A percentile compares a stretch with the other conserved stretches of the same genome.
Conservation (phyloP, 2,113 vertebrate species). For the Halichoeres trimaculatus region DNA sequence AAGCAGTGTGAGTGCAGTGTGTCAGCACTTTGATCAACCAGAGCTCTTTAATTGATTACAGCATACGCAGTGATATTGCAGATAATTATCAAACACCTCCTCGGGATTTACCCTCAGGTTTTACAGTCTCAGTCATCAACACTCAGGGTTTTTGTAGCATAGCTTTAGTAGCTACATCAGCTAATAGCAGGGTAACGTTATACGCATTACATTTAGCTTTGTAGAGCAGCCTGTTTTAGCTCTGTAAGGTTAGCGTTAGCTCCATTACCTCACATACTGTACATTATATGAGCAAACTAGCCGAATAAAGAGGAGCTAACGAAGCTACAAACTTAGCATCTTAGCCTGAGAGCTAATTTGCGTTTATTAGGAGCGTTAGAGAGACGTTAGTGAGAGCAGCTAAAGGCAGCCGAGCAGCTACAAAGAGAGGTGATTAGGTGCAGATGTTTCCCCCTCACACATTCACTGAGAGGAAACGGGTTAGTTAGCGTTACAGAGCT, state of each 20-base stretch:
- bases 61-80: constrained; percentile 23
- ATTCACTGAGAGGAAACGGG: constrained; percentile 34
- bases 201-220: constrained; percentile 70
- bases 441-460: constrained; percentile 73
- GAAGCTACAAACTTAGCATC: constrained; percentile 56
- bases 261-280: constrained; percentile 32
- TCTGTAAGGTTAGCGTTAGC: constrained; percentile 53
- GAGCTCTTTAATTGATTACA: constrained; percentile 35
- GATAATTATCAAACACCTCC: constrained; percentile 11
- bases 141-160: constrained; percentile 14
- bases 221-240: constrained; percentile 48
- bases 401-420: constrained; percentile 45
- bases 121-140: constrained; percentile 15
- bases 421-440: constrained; percentile 74
- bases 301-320: constrained; percentile 50
- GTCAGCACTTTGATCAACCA: neutral
- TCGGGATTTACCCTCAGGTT: constrained; percentile 5
- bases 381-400: neutral
- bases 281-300: constrained; percentile 54
- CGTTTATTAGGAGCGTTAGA: constrained; percentile 13
- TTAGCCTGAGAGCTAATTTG: constrained; percentile 36
- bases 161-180: constrained; percentile 42
- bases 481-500: constrained; percentile 66
- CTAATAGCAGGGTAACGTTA: constrained; percentile 32
- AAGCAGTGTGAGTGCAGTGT: constrained; percentile 39